A percentile compares a stretch with the other conserved stretches of the same genome.
These are phyloP conservation scores for Theropithecus gelada DNA, from an alignment of 2,113 vertebrate species.

Conservation along the genomic window DNA sequence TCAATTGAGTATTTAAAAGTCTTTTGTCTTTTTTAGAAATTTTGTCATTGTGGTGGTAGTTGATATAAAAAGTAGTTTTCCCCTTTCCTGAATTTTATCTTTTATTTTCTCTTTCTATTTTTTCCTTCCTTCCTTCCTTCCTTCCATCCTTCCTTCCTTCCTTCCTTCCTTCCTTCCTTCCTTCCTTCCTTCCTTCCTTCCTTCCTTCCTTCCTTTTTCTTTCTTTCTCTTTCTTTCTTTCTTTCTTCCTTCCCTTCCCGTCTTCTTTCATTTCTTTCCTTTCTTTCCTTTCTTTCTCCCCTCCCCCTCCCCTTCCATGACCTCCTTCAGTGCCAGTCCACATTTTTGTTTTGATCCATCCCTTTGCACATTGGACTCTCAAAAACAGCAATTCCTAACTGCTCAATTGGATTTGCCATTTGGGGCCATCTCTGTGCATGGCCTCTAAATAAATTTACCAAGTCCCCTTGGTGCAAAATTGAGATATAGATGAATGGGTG, in stretches of 20 bases:
- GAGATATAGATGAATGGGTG: neutral
- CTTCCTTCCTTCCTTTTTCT: neutral
- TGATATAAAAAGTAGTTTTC: neutral
- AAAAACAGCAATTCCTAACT: neutral
- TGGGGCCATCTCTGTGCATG: neutral
- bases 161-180: no score
- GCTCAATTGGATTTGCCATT: neutral
- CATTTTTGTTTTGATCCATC: neutral
- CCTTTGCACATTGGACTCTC: neutral
- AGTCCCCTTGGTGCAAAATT: neutral
- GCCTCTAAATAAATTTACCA: neutral
- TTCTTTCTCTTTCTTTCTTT: fast-evolving
- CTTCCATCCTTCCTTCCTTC: no score
- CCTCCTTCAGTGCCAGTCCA: fast-evolving
- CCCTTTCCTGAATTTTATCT: no score
- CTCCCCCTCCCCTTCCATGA: neutral
- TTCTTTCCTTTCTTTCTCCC: neutral
- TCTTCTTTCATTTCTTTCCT: neutral
- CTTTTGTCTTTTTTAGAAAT: neutral
- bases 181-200: no score
- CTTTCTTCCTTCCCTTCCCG: fast-evolving
- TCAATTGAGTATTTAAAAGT: neutral
- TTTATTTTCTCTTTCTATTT: no score
- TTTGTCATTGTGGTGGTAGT: neutral
- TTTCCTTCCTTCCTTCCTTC: fast-evolving